A percentile compares a stretch with the other conserved stretches of the same genome.
Evolutionary conservation across 2,888 invertebrate genomes (phyloP).

Genomic region (Alentia gelatinosa): DNA sequence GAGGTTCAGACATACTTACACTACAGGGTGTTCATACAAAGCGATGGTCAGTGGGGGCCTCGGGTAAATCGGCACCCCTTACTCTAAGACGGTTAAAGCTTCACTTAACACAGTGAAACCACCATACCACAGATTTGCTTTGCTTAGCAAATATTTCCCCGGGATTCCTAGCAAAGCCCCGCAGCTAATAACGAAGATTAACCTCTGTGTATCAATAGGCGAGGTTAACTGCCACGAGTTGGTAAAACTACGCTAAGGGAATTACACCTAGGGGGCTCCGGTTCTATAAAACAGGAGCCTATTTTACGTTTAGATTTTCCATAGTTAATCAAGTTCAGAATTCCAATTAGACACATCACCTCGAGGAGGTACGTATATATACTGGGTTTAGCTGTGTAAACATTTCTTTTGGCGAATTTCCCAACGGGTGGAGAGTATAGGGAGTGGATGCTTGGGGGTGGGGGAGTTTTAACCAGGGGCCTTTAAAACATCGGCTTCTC

Average conservation of each 20-base stretch:
- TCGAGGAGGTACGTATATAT: neutral
- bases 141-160: neutral
- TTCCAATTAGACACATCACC: too few species aligned
- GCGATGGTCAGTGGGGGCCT: neutral
- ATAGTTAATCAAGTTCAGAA: too few species aligned
- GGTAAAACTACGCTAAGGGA: too few species aligned
- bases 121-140: neutral
- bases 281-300: too few species aligned
- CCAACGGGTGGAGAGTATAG: neutral
- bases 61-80: neutral
- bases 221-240: too few species aligned
- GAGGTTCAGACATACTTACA: neutral
- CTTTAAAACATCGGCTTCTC: neutral
- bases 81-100: neutral
- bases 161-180: neutral
- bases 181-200: neutral
- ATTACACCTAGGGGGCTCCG: too few species aligned
- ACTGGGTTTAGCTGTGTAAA: neutral
- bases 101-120: neutral
- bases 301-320: too few species aligned
- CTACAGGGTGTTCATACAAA: neutral
- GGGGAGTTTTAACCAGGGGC: neutral
- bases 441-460: neutral
- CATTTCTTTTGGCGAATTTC: neutral
- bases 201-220: neutral